A percentile compares a stretch with the other conserved stretches of the same genome.
Evolutionary conservation across 2,888 invertebrate species (phyloP).

Genomic region (Cantharis rustica): DNA sequence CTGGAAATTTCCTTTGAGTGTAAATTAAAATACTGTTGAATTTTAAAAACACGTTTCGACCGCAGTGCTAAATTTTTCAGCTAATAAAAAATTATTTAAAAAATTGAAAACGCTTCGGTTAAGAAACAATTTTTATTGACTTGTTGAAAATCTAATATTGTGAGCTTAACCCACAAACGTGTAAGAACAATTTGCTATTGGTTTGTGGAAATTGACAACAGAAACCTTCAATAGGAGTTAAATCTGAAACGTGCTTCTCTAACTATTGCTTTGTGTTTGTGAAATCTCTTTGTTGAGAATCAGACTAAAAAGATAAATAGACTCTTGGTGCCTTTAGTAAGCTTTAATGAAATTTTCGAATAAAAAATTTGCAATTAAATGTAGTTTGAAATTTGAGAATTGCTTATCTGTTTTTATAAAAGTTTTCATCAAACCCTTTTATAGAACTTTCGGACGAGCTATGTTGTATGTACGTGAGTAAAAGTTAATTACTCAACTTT

Average conservation of each 20-base stretch:
- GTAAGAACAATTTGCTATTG: neutral
- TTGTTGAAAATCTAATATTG: neutral
- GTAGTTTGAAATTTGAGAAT: neutral
- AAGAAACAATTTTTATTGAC: neutral
- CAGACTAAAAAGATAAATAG: neutral
- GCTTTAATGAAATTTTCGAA: neutral
- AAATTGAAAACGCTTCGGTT: neutral
- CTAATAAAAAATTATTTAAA: neutral
- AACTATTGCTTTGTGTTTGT: neutral
- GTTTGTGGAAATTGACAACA: neutral
- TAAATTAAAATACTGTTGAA: neutral
- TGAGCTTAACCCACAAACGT: neutral
- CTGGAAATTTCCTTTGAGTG: neutral
- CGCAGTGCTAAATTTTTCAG: neutral
- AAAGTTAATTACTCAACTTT: neutral
- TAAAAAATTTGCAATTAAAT: neutral
- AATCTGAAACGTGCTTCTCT: neutral
- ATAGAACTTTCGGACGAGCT: neutral
- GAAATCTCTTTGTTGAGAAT: neutral
- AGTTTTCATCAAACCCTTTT: neutral
- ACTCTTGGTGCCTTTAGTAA: neutral
- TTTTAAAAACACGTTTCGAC: neutral
- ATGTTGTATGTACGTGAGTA: neutral
- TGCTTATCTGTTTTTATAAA: neutral
- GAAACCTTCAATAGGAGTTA: neutral